Base-by-base conservation (phyloP, 1,140 invertebrate genomes). In the Eurosta solidaginis region DNA sequence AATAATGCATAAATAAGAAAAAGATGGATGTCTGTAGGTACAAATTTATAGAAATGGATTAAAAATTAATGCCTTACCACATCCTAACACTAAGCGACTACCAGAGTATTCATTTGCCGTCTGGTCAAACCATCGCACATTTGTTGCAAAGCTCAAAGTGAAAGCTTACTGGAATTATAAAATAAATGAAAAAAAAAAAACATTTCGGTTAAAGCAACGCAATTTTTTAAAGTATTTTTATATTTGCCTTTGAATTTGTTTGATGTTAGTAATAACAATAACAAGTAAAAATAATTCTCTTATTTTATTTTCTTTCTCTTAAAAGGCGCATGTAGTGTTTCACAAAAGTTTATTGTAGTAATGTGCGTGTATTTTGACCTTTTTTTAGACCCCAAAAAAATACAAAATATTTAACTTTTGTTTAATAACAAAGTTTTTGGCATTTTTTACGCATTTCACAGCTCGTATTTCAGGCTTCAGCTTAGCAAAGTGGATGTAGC, bases 361-460 rank as follows among this genome's bases (percentile, higher is more conserved):
- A 68, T 33, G 59, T 68, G 59, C 59, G 59, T 68, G 59, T n/a
- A n/a, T 47, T 47, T 22, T 40, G 59, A 68, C 59, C 59, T 68
- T 68, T 68, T 68, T 9, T 2, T 33, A n/a, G 7, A 68, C 36
- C 36, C 29, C 27, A 17, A 27, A 27, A 68, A 40, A 33, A 40
- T 22, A 68, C n/a, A 42, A 68, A 68, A 68, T 33, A 40, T 68
- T 40, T 10, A 68, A 40, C 29, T 68, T 68, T 68, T 68, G 29
- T 68, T 6, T 29, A 10, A 17, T 14, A 20, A 17, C 12, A 68
- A 40, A 68, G 14, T 68, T 68, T 40, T 42, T 42, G 29, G 33
- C 33, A 22, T 68, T 36, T 68, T 36, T 12, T 42, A 7, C n/a
- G n/a, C 33, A 68, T 68, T 42, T 20, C 17, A 1, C n/a, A n/a